Evolutionary conservation across 1,140 invertebrate species (phyloP).

Genomic region (Cepaea nemoralis): DNA sequence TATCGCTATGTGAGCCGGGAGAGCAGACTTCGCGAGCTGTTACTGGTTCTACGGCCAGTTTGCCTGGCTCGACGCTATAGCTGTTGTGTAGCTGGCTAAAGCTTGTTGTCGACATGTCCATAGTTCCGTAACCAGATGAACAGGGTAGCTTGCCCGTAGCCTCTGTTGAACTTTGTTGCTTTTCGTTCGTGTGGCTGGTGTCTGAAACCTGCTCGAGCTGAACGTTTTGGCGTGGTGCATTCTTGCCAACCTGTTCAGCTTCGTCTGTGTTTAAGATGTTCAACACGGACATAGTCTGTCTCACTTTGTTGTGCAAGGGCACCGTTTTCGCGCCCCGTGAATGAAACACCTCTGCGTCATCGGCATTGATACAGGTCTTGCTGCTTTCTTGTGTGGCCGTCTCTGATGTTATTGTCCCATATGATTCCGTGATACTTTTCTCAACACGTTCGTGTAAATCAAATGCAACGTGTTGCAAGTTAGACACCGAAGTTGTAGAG

Average conservation of each 20-base stretch:
- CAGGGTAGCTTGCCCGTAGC: neutral
- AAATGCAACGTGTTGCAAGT: neutral
- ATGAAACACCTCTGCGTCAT: neutral
- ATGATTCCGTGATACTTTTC: neutral
- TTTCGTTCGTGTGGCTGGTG: neutral
- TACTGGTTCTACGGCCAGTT: neutral
- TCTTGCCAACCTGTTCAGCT: no score
- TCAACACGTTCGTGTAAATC: neutral
- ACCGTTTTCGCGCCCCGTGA: neutral
- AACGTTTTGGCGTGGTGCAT: neutral
- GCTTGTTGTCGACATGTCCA: neutral
- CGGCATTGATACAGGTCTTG: neutral
- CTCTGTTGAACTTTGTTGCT: neutral
- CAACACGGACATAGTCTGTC: neutral
- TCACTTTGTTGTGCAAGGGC: neutral
- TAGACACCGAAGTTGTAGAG: neutral
- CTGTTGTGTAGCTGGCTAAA: neutral
- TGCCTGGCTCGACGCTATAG: neutral
- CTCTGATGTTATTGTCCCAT: neutral
- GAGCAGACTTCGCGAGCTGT: neutral
- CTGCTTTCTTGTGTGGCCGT: neutral
- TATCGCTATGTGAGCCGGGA: neutral
- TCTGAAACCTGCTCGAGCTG: neutral
- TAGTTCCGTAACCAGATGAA: neutral
- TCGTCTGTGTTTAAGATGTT: neutral